Base-by-base conservation (phyloP, 1,140 invertebrate species). In the Spodoptera litura region DNA sequence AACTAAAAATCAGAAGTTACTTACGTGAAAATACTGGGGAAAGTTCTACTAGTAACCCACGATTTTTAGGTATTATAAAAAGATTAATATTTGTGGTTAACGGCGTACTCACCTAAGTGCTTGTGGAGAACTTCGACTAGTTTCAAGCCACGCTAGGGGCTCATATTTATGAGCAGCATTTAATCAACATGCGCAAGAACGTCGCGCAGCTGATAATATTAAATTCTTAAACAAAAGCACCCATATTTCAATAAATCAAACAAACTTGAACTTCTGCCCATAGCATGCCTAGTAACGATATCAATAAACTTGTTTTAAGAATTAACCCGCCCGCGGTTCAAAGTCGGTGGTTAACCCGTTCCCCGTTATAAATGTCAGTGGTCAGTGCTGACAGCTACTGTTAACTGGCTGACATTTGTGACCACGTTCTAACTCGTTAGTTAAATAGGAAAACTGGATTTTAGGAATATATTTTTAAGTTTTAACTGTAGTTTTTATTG, bases 231-330 rank as follows among this genome's bases (percentile, higher is more conserved):
- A 31, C 1, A 27, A 59, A 11, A 11, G 15, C 8, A 27, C 12
- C 9, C 5, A 31, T 10, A 52, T 27, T 31, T 13, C 64, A 52
- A 52, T 25, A 20, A 20, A 31, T 49, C 0, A 31, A 53, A 70
- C 25, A 70, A 2, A 31, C 20, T 53, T 27, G 13, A 51, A 53
- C 49, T 70, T 25, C 66, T 70, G 4, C 0, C 1, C 13, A 3
- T 52, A 20, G 12, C 11, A 27, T 70, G 11, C 20, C 6, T 9
- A 11, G 49, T 53, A 3, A 31, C 66, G 53, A 53, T 52, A 52
- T 49, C 62, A 31, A 51, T 52, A 70, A 70, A 70, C 66, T 70
- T 20, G 66, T 70, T 70, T 70, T 70, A 5, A 49, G 66, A 53
- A 49, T 70, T 70, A 70, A 53, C 49, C 25, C 25, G 62, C 51